Percentiles rank a stretch among this genome's conserved stretches.
Evolutionary conservation across 2,113 vertebrate species (phyloP).

Genomic region (Paramormyrops kingsleyae): DNA sequence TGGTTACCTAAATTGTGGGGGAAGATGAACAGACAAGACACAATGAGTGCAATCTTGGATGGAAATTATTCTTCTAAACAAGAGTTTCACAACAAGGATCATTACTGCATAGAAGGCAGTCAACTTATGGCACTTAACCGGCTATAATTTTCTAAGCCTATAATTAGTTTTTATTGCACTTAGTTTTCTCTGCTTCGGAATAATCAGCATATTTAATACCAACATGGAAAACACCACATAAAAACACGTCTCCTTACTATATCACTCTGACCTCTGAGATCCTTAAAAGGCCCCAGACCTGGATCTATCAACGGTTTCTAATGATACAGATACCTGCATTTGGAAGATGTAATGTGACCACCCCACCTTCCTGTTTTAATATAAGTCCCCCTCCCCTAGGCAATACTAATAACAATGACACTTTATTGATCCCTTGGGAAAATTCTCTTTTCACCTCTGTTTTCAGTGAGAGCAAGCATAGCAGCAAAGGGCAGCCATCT

Average conservation of each 20-base stretch:
- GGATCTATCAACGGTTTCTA: neutral
- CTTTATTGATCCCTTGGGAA: neutral
- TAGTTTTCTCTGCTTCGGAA: neutral
- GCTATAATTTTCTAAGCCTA: neutral
- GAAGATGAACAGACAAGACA: neutral
- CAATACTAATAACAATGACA: neutral
- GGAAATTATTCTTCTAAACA: neutral
- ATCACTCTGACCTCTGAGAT: neutral
- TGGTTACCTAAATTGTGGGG: conserved; percentile 67
- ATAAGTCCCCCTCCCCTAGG: neutral
- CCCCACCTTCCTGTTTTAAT: neutral
- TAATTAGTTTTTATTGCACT: neutral
- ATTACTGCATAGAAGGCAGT: neutral
- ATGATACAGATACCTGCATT: neutral
- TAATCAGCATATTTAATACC: neutral
- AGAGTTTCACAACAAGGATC: neutral
- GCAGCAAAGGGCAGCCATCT: too few relatives aligned
- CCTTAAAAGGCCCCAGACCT: neutral
- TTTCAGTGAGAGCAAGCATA: too few relatives aligned
- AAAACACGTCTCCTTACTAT: neutral
- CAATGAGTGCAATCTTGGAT: neutral
- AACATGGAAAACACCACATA: neutral
- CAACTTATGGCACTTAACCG: neutral
- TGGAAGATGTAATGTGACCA: neutral
- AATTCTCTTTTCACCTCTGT: neutral